Percentiles rank a stretch among this genome's conserved stretches.
These are phyloP conservation scores for Rhabdomys dilectus DNA, from an alignment of 2,113 vertebrate genomes.

Conservation along the genomic window DNA sequence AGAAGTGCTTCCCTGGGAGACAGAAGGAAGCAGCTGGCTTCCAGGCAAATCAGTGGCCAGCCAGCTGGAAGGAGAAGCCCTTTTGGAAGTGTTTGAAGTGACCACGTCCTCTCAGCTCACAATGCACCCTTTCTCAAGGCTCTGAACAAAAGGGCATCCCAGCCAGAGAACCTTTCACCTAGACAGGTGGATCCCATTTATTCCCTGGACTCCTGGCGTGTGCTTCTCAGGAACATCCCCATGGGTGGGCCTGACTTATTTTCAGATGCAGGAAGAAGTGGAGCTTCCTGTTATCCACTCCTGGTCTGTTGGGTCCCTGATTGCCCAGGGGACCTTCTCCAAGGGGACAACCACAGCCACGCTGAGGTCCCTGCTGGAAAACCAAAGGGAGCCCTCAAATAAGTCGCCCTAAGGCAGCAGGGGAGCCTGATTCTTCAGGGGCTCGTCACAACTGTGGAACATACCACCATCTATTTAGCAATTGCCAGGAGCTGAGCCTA, in stretches of 20 bases:
- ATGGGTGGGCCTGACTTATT: background rate
- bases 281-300: constrained; percentile 41
- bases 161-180: background rate
- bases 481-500: background rate
- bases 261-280: constrained; percentile 30
- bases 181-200: accelerated
- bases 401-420: background rate
- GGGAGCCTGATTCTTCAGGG: background rate
- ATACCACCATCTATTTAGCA: background rate
- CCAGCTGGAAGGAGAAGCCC: background rate
- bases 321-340: background rate
- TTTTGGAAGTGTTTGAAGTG: background rate
- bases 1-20: background rate
- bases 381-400: background rate
- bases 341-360: background rate
- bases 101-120: background rate
- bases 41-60: background rate
- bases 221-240: background rate
- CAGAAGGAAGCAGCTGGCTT: background rate
- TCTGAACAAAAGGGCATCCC: background rate
- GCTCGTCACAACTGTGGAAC: accelerated
- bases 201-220: accelerated
- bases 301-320: background rate
- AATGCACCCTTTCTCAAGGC: background rate
- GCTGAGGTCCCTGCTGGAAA: background rate